Base-by-base conservation (phyloP, 2,888 invertebrate species). In the Atrina japonica region DNA sequence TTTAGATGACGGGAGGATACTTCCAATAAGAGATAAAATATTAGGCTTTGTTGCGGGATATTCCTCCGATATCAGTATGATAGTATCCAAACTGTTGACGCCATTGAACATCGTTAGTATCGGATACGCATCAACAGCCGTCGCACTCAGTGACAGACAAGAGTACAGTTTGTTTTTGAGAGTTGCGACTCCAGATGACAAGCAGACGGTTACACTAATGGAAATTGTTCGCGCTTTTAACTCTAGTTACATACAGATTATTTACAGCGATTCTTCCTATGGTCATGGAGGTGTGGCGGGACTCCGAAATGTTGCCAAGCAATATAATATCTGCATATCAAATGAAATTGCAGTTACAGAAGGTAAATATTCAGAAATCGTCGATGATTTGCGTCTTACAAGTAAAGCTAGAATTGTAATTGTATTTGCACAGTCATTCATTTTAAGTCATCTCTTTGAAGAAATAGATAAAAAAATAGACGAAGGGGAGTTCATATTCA, bases 251-350 rank as follows among this genome's bases (percentile, higher is more conserved):
- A 75, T 82, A 16, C 81, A 82, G 45, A 68, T 82, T 52, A 55
- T 82, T 0, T 77, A 78, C 63, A 77, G 77, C 35, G 63, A 74
- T 14, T 64, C 73, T 9, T 49, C 68, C 18, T 82, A 80, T 23
- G 81, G 81, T 0, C 71, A 77, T 45, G 76, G 76, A 9, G 81
- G 81, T 14, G 56, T 73, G 52, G 69, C 73, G 40, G 70, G 69
- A 0, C 29, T 61, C n/a, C 49, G 40, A n/a, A 40, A 9, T 3
- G 60, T 18, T 14, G 49, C 50, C 3, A 59, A 66, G 23, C 23
- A 30, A 5, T 27, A 5, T 9, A 52, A 60, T 14, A 49, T 60
- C 9, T 60, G 67, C n/a, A 41, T 67, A 18, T 50, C 49, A 35
- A 53, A 58, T 16, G 66, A 45, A 25, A 47, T 67, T 5, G 29